A percentile compares a stretch with the other conserved stretches of the same genome.
Conservation (phyloP, 2,888 invertebrate species). For the Lysandra coridon region DNA sequence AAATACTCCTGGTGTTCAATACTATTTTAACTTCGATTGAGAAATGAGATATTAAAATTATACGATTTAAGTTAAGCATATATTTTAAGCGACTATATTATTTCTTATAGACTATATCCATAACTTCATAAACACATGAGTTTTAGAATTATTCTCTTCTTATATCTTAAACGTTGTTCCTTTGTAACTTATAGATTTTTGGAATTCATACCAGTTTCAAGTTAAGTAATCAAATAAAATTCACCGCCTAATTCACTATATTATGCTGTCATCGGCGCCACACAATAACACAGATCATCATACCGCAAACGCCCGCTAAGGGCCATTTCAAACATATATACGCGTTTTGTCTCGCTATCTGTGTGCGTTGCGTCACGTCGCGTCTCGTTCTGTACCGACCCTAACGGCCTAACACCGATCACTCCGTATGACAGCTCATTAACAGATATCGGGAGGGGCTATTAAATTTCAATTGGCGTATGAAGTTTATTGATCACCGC, state of each 20-base stretch:
- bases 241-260: background rate
- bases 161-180: no score
- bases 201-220: no score
- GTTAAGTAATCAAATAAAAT: no score
- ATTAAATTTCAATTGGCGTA: conserved; percentile 66
- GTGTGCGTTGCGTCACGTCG: no score
- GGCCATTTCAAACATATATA: background rate
- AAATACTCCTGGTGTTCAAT: no score
- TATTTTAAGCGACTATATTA: no score
- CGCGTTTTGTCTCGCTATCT: no score
- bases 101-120: no score
- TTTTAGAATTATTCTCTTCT: background rate
- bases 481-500: conserved; percentile 67
- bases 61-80: no score
- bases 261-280: background rate
- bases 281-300: background rate
- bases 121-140: background rate
- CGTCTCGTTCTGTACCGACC: background rate
- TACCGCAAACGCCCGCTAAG: background rate
- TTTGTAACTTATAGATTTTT: no score
- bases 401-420: background rate
- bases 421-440: conserved; percentile 32
- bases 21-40: no score
- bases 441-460: conserved; percentile 52
- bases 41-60: no score